Percentiles rank a stretch among this genome's conserved stretches.
Evolutionary conservation across 2,888 invertebrate genomes (phyloP).

Genomic region (Cerastis rubricosa): DNA sequence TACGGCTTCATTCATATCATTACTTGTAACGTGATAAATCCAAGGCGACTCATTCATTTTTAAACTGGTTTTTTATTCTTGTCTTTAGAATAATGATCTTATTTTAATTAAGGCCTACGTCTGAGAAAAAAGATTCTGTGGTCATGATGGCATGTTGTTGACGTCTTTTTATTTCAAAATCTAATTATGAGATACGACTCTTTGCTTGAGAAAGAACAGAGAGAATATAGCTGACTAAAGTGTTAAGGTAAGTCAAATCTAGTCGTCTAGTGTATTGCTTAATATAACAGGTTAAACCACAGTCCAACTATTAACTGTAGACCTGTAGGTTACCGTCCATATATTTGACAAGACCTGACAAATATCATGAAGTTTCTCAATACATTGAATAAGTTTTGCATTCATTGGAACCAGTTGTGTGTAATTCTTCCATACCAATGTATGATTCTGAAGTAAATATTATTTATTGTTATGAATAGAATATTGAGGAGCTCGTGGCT

Average conservation of each 20-base stretch:
- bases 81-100: slow-evolving; percentile 29
- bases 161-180: slow-evolving; percentile 22
- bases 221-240: background rate
- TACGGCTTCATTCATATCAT: slow-evolving; percentile 65
- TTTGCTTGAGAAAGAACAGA: slow-evolving; percentile 10
- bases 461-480: background rate
- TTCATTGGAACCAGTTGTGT: background rate
- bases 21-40: slow-evolving; percentile 55
- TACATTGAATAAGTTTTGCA: background rate
- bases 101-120: slow-evolving; percentile 36
- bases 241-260: background rate
- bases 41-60: slow-evolving; percentile 41
- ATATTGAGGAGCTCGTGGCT: too few relatives aligned
- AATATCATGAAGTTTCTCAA: background rate
- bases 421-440: background rate
- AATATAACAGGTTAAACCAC: background rate
- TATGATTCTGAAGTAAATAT: background rate
- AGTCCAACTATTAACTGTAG: background rate
- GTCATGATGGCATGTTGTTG: slow-evolving; percentile 21
- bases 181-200: slow-evolving; percentile 15
- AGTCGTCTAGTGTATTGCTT: background rate
- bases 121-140: slow-evolving; percentile 28
- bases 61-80: slow-evolving; percentile 44
- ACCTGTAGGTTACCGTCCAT: background rate
- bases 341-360: background rate